Evolutionary conservation across 1,140 invertebrate species (phyloP).

Genomic region (Diprion similis): DNA sequence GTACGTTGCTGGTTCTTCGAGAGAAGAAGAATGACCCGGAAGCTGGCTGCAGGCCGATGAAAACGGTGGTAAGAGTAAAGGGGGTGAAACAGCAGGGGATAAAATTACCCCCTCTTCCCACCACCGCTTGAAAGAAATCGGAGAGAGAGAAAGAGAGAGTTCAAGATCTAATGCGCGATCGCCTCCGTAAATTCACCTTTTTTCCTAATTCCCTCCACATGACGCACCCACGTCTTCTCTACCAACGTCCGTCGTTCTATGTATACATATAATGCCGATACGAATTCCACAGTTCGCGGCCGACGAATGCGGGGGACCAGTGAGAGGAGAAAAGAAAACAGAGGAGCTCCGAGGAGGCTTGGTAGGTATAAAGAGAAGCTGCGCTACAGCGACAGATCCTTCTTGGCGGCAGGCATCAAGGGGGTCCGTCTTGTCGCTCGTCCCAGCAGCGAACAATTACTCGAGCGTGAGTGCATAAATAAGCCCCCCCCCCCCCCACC

Average conservation of each 20-base stretch:
- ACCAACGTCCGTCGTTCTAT: constrained; percentile 34
- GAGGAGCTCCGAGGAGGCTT: neutral
- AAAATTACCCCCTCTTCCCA: constrained; percentile 24
- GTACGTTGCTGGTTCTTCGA: constrained; percentile 23
- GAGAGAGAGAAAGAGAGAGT: constrained; percentile 6
- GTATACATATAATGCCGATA: constrained; percentile 23
- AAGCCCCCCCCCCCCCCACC: neutral
- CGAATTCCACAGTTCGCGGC: neutral
- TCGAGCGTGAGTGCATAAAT: neutral
- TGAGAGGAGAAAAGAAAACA: neutral
- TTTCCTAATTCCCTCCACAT: constrained; percentile 21
- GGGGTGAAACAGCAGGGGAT: constrained; percentile 12
- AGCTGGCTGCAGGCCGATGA: constrained; percentile 21
- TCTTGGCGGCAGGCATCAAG: neutral
- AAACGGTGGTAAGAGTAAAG: neutral
- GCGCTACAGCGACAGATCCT: too few relatives aligned
- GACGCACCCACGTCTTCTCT: constrained; percentile 5
- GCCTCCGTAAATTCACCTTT: constrained; percentile 12
- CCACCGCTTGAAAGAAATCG: too few relatives aligned
- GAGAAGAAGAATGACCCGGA: constrained; percentile 11
- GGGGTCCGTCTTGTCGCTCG: neutral
- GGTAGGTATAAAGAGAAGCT: neutral
- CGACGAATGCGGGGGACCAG: neutral
- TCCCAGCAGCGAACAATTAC: neutral
- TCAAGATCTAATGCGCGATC: constrained; percentile 15